Evolutionary conservation across 1,140 invertebrate species (phyloP).

Genomic region (Vanessa atalanta): DNA sequence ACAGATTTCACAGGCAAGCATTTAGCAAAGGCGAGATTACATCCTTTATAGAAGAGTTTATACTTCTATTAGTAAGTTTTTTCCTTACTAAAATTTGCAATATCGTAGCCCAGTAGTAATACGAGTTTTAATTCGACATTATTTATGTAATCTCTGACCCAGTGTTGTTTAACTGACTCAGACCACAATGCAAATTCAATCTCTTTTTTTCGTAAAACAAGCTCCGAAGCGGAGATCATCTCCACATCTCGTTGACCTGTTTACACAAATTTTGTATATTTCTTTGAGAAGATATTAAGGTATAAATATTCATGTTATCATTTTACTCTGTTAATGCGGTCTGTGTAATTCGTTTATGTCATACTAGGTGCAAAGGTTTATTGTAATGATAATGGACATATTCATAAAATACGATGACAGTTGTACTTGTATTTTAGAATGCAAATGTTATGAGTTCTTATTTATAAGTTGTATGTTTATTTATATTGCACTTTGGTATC

Average conservation of each 20-base stretch:
- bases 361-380: neutral
- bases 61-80: no score
- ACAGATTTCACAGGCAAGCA: no score
- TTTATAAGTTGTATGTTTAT: no score
- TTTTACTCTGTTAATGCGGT: slow-evolving; percentile 7
- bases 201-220: slow-evolving; percentile 11
- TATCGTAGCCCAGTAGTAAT: neutral
- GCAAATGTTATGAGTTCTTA: no score
- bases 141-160: slow-evolving; percentile 16
- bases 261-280: slow-evolving; percentile 29
- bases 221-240: slow-evolving; percentile 8
- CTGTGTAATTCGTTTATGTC: neutral
- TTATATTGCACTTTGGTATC: no score
- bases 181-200: slow-evolving; percentile 25
- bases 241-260: slow-evolving; percentile 36
- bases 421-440: neutral
- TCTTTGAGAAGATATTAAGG: slow-evolving; percentile 20
- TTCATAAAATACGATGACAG: neutral
- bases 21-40: no score
- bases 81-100: no score
- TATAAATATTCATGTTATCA: slow-evolving; percentile 27
- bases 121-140: neutral
- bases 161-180: slow-evolving; percentile 2
- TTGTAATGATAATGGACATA: neutral
- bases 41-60: no score